These are phyloP conservation scores for Linurgus olivaceus DNA, from an alignment of 2,797 vertebrate species.

Conservation along the genomic window DNA sequence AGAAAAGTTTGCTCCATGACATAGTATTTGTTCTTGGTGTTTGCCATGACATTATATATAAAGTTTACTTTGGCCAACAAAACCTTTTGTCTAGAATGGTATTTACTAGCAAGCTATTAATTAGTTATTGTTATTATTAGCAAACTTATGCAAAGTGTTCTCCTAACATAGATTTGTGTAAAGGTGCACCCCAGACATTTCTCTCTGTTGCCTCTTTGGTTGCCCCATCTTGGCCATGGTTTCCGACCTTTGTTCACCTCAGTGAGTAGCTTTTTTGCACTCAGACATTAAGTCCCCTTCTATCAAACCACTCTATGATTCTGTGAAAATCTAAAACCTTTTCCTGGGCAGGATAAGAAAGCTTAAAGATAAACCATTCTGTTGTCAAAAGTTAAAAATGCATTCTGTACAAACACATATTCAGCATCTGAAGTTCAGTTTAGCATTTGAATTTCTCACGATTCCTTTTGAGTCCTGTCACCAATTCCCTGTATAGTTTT, in stretches of 20 bases:
- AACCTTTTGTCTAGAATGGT: neutral
- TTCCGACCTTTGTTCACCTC: accelerated
- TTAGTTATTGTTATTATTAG: neutral
- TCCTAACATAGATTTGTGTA: neutral
- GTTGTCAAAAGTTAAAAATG: neutral
- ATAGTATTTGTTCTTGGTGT: neutral
- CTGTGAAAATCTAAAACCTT: neutral
- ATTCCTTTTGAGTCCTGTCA: neutral
- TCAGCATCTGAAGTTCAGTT: neutral
- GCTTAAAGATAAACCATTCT: neutral
- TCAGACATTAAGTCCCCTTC: neutral
- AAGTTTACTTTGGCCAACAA: neutral
- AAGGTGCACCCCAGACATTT: accelerated
- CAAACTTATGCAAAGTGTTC: neutral
- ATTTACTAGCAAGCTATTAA: neutral
- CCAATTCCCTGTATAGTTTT: neutral
- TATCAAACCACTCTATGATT: neutral
- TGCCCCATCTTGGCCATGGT: neutral
- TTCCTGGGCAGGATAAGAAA: neutral
- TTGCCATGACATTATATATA: neutral
- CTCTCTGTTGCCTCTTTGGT: neutral
- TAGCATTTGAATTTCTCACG: neutral
- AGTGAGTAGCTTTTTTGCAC: neutral
- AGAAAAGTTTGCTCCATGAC: neutral
- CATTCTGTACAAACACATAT: neutral